Evolutionary conservation across 2,888 invertebrate species (phyloP), one percentile per base, ranked within the genome.

Genomic region (Stramonita haemastoma): DNA sequence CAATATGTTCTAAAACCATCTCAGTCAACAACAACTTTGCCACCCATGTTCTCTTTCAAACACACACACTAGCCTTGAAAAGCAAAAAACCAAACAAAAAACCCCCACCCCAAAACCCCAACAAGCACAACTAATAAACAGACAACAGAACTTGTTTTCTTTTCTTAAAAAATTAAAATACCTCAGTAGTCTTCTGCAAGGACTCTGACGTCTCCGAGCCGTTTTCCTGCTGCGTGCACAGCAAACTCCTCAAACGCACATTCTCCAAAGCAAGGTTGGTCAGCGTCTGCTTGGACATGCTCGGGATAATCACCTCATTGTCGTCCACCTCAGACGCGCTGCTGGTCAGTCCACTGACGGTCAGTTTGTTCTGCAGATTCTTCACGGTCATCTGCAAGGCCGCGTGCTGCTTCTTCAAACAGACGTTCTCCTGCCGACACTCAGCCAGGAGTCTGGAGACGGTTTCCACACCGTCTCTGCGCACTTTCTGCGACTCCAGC

Each of bases 191-290:
- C 81, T 46, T 83, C 26, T 83, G 81, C 22, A 36, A 26, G 26
- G 11, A 26, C 29, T 84, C 86, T 0, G 66, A 32, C 8, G 22
- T 46, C 29, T 70, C 34, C 0, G 66, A 60, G 32, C 66, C 19
- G 34, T 19, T 26, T 0, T 81, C 87, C 6, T 90, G 90, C 77
- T 92, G 89, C 32, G n/a, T n/a, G n/a, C n/a, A n/a, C 26, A 93
- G 84, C 29, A 94, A 36, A 81, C 92, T 93, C 34, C 93, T 90
- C 19, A 95, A 90, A 81, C 94, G 90, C 29, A 93, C 91, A 88
- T 95, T 95, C 92, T 95, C 94, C 85, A 93, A 90, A 0, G 93
- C 93, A 57, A 95, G 89, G 90, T 94, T 94, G 87, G 94, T 94
- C 36, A 95, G 88, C n/a, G 94, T 91, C 86, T 93, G 93, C 90